A percentile compares a stretch with the other conserved stretches of the same genome.
Conservation (phyloP, 2,113 vertebrate genomes). For the Pelecanoides urinatrix region DNA sequence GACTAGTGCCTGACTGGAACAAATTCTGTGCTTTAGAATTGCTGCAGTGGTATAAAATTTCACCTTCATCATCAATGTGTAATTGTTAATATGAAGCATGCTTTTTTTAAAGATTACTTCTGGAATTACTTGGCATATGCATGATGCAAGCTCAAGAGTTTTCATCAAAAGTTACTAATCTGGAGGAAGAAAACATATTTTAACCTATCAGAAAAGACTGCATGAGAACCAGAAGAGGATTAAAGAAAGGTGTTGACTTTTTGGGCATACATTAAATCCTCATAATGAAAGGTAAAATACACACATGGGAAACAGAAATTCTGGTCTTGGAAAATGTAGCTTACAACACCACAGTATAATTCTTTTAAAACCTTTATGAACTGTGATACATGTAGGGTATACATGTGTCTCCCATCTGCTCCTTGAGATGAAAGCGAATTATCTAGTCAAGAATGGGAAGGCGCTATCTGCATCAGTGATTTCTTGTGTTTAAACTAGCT, state of each 20-base stretch:
- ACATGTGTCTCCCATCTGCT: constrained; percentile 2
- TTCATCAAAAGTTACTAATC: neutral
- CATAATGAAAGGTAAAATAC: neutral
- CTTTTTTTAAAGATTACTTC: neutral
- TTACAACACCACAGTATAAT: neutral
- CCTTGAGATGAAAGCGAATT: neutral
- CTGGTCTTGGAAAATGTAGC: neutral
- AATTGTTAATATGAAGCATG: neutral
- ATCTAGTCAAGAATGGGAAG: neutral
- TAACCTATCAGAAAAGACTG: neutral
- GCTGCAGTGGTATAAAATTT: neutral
- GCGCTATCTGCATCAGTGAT: neutral
- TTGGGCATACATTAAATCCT: neutral
- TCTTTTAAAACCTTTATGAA: neutral
- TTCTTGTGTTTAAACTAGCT: neutral
- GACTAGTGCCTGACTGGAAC: neutral
- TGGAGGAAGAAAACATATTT: neutral
- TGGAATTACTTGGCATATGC: neutral
- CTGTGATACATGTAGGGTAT: neutral
- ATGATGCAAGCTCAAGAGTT: neutral
- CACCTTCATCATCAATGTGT: neutral
- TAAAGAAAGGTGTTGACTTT: neutral
- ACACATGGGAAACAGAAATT: neutral
- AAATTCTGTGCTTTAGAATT: neutral
- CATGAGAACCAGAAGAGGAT: neutral